Evolutionary conservation across 2,888 invertebrate genomes (phyloP).

Genomic region (Ornithoptera priamus): DNA sequence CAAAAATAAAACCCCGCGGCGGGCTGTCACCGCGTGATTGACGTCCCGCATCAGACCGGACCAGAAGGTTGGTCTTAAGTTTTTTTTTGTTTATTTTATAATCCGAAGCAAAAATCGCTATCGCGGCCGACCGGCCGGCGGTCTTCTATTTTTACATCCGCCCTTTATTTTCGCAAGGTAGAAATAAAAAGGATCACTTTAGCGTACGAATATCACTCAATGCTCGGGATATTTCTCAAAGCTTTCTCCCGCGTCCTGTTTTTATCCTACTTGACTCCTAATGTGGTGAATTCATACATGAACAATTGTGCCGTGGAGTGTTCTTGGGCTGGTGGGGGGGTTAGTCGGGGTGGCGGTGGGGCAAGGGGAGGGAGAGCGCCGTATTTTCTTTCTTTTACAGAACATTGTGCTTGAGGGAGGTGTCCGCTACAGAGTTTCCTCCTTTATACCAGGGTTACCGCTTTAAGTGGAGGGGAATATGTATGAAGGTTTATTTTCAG

Average conservation of each 20-base stretch:
- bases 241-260: conserved; percentile 72
- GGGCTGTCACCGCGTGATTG: conserved; percentile 24
- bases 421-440: conserved; percentile 38
- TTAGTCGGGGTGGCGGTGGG: conserved; percentile 36
- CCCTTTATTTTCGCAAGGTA: conserved; percentile 33
- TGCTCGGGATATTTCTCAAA: conserved; percentile 69
- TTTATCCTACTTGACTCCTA: conserved; percentile 83
- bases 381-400: conserved; percentile 57
- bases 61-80: conserved; percentile 9
- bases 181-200: conserved; percentile 49
- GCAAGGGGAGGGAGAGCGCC: conserved; percentile 35
- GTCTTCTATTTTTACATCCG: conserved; percentile 36
- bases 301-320: conserved; percentile 77
- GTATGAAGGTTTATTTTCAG: conserved; percentile 28
- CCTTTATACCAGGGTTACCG: conserved; percentile 28
- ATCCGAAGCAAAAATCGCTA: conserved; percentile 28
- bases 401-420: conserved; percentile 46
- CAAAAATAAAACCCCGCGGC: conserved; percentile 2
- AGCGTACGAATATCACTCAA: conserved; percentile 65
- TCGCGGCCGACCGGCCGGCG: conserved; percentile 36
- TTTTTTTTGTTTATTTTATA: conserved; percentile 13
- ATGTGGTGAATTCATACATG: conserved; percentile 87
- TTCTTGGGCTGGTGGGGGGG: conserved; percentile 42
- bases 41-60: conserved; percentile 18
- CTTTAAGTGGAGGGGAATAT: conserved; percentile 24